A percentile compares a stretch with the other conserved stretches of the same genome.
phyloP scores from a whole-genome alignment of 53 echinoderm and acorn worm genomes.

The Echinarachnius parma region DNA sequence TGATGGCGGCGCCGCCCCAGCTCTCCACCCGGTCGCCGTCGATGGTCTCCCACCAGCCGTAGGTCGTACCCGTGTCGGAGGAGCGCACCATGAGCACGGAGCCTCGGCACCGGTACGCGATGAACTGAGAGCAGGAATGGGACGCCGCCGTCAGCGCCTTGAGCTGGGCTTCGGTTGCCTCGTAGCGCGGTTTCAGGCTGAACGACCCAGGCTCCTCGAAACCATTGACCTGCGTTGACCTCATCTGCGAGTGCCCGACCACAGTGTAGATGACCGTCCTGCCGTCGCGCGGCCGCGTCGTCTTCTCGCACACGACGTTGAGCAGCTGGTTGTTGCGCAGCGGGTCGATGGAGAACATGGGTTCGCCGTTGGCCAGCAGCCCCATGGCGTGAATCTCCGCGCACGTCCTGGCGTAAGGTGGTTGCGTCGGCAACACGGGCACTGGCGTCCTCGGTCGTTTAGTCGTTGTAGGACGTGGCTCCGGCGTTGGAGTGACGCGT shows the following conservation, averaged over 20 bases:
- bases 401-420: conserved; percentile 32
- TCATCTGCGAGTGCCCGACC: conserved; percentile 31
- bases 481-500: conserved; percentile 22
- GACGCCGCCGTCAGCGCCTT: conserved; percentile 46
- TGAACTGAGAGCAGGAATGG: conserved; percentile 29
- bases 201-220: conserved; percentile 41
- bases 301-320: conserved; percentile 31
- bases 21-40: conserved; percentile 52
- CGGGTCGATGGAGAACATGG: conserved; percentile 35
- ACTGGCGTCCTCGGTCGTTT: conserved; percentile 8
- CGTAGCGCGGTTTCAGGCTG: conserved; percentile 27
- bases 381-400: conserved; percentile 20
- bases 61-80: not conserved
- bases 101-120: conserved; percentile 20
- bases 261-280: conserved; percentile 24
- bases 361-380: not conserved
- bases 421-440: conserved; percentile 7
- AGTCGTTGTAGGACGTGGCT: conserved; percentile 29
- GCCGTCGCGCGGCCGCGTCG: not conserved
- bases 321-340: conserved; percentile 1
- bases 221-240: conserved; percentile 11
- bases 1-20: conserved; percentile 57
- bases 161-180: conserved; percentile 13
- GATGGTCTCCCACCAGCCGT: conserved; percentile 55
- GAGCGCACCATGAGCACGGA: conserved; percentile 34